Percentiles rank a stretch among this genome's conserved stretches.
phyloP scores from a whole-genome alignment of 2,113 vertebrate genomes.

The Trichomycterus rosablanca region DNA sequence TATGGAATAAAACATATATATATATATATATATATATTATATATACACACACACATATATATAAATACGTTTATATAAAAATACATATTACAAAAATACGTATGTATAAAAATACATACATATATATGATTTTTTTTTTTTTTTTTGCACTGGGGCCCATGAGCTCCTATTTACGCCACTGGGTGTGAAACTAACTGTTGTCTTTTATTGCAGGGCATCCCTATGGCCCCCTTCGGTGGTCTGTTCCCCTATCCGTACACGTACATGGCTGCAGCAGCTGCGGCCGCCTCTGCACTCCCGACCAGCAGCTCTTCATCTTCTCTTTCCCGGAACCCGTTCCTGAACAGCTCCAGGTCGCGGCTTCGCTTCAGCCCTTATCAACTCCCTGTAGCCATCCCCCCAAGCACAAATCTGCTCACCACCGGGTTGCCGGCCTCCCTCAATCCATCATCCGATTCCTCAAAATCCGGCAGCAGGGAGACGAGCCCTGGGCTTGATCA shows the following conservation, averaged over 20 bases:
- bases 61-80: no score
- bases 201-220: constrained; percentile 82
- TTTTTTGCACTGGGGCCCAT: no score
- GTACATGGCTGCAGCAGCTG: constrained; percentile 93
- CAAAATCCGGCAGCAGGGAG: constrained; percentile 82
- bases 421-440: constrained; percentile 71
- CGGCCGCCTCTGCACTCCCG: constrained; percentile 84
- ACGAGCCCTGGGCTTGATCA: constrained; percentile 83
- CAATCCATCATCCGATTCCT: constrained; percentile 74
- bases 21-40: no score
- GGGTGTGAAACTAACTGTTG: background rate
- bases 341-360: constrained; percentile 81
- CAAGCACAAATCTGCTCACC: constrained; percentile 82
- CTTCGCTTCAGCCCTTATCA: constrained; percentile 97
- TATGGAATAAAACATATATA: no score
- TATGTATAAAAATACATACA: no score
- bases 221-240: constrained; percentile 95
- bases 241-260: constrained; percentile 97
- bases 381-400: constrained; percentile 85
- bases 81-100: no score
- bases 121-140: no score
- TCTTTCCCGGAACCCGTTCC: constrained; percentile 87
- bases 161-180: no score
- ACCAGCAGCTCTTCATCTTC: constrained; percentile 77
- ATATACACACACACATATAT: no score